Percentiles rank a stretch among this genome's conserved stretches.
These are phyloP conservation scores for Ashinkailepas kermadecensis DNA, from an alignment of 2,888 invertebrate species.

Conservation along the genomic window DNA sequence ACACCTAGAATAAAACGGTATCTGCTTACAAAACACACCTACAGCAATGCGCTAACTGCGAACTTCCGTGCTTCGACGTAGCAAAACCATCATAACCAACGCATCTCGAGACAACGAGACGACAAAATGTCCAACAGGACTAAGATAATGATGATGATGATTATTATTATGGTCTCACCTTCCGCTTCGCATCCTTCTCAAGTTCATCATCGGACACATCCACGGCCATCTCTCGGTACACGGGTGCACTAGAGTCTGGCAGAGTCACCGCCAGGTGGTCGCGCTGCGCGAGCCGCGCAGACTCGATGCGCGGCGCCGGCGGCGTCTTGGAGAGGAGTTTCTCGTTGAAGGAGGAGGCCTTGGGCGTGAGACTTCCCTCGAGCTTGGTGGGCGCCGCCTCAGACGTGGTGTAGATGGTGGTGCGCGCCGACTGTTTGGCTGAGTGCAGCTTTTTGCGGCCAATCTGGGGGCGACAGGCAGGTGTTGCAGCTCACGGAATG, in stretches of 20 bases:
- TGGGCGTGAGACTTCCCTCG: conserved; percentile 23
- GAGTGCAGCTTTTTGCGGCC: background rate
- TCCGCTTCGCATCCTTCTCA: background rate
- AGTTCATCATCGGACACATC: background rate
- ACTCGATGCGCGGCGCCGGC: conserved; percentile 29
- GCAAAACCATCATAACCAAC: no score
- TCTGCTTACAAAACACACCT: no score
- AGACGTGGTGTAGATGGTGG: background rate
- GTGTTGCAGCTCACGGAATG: no score
- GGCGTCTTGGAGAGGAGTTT: conserved; percentile 31
- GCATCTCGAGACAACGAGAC: no score
- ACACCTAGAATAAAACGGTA: no score
- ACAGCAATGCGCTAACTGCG: no score
- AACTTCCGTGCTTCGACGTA: no score
- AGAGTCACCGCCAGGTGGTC: conserved; percentile 21
- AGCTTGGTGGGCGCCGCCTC: background rate
- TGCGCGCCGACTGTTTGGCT: background rate
- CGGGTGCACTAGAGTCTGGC: conserved; percentile 35
- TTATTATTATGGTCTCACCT: background rate
- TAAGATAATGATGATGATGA: no score
- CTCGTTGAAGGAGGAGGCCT: conserved; percentile 31
- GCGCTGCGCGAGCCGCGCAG: conserved; percentile 32
- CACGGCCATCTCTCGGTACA: conserved; percentile 12
- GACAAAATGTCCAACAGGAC: no score
- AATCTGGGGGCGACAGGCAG: background rate